Conservation (phyloP, 2,113 vertebrate species). For the Colius striatus region DNA sequence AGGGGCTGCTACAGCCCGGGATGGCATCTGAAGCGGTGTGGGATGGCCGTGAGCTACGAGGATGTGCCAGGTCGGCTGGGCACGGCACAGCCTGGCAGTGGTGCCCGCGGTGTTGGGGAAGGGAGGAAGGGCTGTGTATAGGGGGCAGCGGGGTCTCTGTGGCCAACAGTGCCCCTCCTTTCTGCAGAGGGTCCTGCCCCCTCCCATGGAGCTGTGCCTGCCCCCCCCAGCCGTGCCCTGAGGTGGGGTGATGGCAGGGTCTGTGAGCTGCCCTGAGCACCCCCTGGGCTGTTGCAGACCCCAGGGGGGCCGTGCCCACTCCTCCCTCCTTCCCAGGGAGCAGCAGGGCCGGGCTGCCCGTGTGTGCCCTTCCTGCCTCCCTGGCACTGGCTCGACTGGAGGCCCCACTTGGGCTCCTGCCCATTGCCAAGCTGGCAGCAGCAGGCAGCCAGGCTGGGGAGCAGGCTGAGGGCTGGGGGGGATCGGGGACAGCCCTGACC, state of each 20-base stretch:
- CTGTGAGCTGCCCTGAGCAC: accelerated
- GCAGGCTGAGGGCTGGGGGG: background rate
- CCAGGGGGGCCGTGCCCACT: accelerated
- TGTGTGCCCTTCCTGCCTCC: background rate
- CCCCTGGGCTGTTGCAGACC: background rate
- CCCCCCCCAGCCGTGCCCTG: background rate
- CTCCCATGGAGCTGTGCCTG: background rate
- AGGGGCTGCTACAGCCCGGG: background rate
- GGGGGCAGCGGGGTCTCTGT: no score
- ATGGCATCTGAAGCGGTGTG: background rate
- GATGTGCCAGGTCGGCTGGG: no score
- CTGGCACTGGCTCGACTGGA: background rate
- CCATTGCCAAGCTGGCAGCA: accelerated
- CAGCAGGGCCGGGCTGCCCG: accelerated
- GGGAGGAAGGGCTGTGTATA: background rate
- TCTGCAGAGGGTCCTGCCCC: slow-evolving; percentile 42
- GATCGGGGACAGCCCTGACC: background rate
- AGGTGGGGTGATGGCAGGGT: accelerated
- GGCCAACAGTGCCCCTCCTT: slow-evolving; percentile 21
- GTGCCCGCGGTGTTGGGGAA: accelerated
- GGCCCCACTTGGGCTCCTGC: background rate
- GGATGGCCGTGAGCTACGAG: background rate
- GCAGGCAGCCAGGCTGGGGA: background rate
- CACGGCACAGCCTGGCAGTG: accelerated
- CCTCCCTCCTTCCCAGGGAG: background rate